A percentile compares a stretch with the other conserved stretches of the same genome.
These are phyloP conservation scores for Calliopum simillimum DNA, from an alignment of 2,888 invertebrate genomes.

Conservation along the genomic window DNA sequence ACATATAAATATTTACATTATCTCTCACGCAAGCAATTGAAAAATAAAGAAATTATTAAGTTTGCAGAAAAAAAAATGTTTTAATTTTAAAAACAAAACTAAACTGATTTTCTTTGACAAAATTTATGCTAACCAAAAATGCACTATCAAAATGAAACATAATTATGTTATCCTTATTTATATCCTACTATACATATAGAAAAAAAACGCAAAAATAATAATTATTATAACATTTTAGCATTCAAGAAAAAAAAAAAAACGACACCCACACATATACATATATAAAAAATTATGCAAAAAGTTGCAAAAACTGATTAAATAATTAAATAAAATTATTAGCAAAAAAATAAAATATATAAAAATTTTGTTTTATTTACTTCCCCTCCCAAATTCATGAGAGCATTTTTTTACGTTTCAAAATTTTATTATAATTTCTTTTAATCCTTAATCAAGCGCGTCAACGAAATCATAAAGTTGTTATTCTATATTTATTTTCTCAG, in stretches of 20 bases:
- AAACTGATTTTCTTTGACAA: conserved; percentile 34
- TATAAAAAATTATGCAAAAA: conserved; percentile 36
- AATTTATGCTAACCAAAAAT: conserved; percentile 23
- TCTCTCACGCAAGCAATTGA: not conserved
- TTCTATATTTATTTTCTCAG: too few species aligned
- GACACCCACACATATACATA: conserved; percentile 10
- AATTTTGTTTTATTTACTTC: conserved; percentile 45
- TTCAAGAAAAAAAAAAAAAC: conserved; percentile 36
- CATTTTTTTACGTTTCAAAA: conserved; percentile 23
- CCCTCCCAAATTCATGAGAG: conserved; percentile 4
- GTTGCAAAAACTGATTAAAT: conserved; percentile 38
- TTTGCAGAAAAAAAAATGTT: not conserved
- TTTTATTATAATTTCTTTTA: conserved; percentile 23
- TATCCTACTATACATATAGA: too few species aligned
- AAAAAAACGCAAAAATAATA: conserved; percentile 50
- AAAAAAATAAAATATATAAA: conserved; percentile 41
- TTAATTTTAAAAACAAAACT: conserved; percentile 15
- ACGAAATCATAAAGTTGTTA: too few species aligned
- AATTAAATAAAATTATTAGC: conserved; percentile 43
- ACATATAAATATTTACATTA: too few species aligned
- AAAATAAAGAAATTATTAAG: conserved; percentile 4
- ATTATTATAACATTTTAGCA: conserved; percentile 40
- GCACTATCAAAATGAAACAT: conserved; percentile 31
- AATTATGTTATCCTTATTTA: conserved; percentile 56
- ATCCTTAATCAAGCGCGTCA: not conserved